Conservation (phyloP, 2,113 vertebrate genomes). For the Apistogramma diplotaenia region DNA sequence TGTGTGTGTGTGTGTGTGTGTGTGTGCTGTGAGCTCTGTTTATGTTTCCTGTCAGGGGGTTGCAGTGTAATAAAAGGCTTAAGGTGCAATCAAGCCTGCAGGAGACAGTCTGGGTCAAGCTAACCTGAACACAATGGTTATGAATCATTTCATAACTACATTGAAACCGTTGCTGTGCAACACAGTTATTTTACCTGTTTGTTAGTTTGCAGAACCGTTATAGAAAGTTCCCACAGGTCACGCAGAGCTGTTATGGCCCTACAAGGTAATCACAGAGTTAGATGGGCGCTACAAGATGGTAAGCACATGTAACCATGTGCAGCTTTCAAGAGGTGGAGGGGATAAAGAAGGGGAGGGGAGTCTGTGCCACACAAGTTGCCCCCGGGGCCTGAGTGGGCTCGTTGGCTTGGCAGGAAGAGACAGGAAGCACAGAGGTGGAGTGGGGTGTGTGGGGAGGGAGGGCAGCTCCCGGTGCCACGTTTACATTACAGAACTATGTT, state of each 20-base stretch:
- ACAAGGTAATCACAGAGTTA: neutral
- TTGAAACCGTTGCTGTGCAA: neutral
- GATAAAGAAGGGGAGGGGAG: slow-evolving; percentile 9
- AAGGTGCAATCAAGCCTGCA: neutral
- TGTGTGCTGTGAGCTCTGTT: slow-evolving; percentile 39
- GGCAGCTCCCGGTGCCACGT: slow-evolving; percentile 72
- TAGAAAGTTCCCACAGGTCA: neutral
- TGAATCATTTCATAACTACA: neutral
- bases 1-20: neutral
- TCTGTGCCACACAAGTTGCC: slow-evolving; percentile 72
- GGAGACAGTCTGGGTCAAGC: slow-evolving; percentile 16
- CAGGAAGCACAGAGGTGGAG: slow-evolving; percentile 40
- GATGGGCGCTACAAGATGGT: fast-evolving
- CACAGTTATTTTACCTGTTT: neutral
- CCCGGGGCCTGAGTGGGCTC: slow-evolving; percentile 43
- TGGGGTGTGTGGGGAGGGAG: slow-evolving; percentile 20
- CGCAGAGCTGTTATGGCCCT: neutral
- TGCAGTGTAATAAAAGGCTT: slow-evolving; percentile 16
- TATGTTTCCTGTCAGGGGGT: slow-evolving; percentile 17
- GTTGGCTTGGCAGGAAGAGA: slow-evolving; percentile 66
- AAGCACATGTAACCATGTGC: neutral
- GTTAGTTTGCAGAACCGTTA: neutral
- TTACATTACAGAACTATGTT: slow-evolving; percentile 70
- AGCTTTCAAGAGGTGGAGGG: neutral
- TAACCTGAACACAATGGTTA: neutral